A percentile compares a stretch with the other conserved stretches of the same genome.
Conservation (phyloP, 64 coral and sea anemone genomes). For the Acropora yongei region DNA sequence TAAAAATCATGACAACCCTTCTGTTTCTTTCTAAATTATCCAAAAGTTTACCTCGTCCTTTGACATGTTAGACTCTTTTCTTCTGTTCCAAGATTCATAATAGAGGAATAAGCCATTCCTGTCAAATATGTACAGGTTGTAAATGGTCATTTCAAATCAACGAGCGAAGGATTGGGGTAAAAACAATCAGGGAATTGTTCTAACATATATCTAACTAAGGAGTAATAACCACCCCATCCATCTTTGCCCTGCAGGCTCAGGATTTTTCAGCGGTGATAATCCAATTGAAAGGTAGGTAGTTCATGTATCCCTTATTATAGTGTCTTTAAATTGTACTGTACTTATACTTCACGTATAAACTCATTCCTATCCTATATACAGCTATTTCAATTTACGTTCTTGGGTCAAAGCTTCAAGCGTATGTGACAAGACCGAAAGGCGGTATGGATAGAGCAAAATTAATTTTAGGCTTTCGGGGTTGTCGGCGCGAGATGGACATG, state of each 20-base stretch:
- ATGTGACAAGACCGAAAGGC: too few species aligned
- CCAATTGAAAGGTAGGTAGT: not conserved
- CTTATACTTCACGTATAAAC: too few species aligned
- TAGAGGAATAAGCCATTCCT: slow-evolving; percentile 93
- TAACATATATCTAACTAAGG: not conserved
- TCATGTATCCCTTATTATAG: not conserved
- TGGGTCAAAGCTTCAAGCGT: too few species aligned
- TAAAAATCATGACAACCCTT: not conserved
- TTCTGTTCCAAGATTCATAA: slow-evolving; percentile 98
- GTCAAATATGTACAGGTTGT: slow-evolving; percentile 98
- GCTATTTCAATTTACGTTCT: too few species aligned
- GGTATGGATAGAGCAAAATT: too few species aligned
- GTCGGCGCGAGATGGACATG: too few species aligned
- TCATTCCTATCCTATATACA: too few species aligned
- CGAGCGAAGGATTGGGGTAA: not conserved
- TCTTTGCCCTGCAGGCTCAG: slow-evolving; percentile 18
- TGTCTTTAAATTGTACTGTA: too few species aligned
- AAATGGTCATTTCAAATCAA: slow-evolving; percentile 85
- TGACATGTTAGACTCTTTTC: slow-evolving; percentile 83
- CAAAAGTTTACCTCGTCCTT: slow-evolving; percentile 70
- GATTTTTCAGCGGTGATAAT: not conserved
- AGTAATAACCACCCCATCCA: not conserved
- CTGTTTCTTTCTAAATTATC: not conserved
- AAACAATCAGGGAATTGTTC: not conserved
- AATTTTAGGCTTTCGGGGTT: too few species aligned